A percentile compares a stretch with the other conserved stretches of the same genome.
Evolutionary conservation across 2,888 invertebrate species (phyloP).

Genomic region (Metellina segmentata): DNA sequence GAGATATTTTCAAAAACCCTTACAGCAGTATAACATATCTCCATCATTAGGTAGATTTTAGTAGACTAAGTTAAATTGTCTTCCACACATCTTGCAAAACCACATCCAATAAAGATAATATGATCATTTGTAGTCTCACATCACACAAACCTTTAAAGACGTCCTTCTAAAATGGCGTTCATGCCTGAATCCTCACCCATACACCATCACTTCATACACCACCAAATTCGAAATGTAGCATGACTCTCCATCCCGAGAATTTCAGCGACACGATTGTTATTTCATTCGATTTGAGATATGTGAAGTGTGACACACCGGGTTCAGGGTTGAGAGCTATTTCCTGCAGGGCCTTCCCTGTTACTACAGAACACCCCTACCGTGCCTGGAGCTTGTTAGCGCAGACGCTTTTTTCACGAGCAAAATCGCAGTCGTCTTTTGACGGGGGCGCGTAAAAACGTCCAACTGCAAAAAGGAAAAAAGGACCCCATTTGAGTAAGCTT

Average conservation of each 20-base stretch:
- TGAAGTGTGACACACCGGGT: constrained; percentile 17
- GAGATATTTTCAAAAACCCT: no score
- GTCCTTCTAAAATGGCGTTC: not conserved
- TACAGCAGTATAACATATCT: no score
- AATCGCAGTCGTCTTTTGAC: not conserved
- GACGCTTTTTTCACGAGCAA: not conserved
- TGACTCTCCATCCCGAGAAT: not conserved
- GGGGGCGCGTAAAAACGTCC: not conserved
- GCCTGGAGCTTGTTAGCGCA: not conserved
- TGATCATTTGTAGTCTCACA: no score
- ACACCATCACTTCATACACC: no score
- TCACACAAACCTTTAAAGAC: no score
- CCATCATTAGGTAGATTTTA: no score
- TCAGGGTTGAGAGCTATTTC: not conserved
- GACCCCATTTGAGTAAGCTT: constrained; percentile 58
- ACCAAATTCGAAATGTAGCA: not conserved
- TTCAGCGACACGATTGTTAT: constrained; percentile 34
- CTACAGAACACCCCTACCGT: not conserved
- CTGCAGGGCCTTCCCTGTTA: not conserved
- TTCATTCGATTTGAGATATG: constrained; percentile 5
- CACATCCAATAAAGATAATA: no score
- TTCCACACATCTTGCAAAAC: no score
- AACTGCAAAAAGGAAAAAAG: constrained; percentile 19
- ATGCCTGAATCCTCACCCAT: not conserved
- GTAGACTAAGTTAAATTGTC: no score